These are phyloP conservation scores for Alligator mississippiensis DNA, from an alignment of 2,113 vertebrate species.

Conservation along the genomic window DNA sequence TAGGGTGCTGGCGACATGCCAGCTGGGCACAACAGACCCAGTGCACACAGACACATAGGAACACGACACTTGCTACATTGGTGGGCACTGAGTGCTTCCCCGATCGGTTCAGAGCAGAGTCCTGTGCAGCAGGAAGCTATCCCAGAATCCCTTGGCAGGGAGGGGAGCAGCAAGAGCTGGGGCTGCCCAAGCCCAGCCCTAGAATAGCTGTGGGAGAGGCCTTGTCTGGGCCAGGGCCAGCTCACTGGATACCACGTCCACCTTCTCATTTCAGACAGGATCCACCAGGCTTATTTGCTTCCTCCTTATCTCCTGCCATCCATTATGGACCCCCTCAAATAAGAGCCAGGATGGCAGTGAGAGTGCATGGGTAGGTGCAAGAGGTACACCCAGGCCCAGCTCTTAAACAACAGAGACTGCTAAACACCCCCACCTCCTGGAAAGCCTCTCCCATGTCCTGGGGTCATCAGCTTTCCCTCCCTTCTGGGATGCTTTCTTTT, in stretches of 20 bases:
- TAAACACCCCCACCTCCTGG: not conserved
- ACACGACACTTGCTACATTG: constrained; percentile 67
- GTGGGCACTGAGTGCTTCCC: constrained; percentile 22
- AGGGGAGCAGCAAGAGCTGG: not conserved
- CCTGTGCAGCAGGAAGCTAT: not conserved
- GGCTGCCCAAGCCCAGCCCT: not conserved
- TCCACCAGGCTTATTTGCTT: not conserved
- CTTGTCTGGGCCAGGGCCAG: not conserved
- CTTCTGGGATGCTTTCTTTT: fast-evolving
- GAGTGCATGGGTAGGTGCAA: not conserved
- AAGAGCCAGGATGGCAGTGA: not conserved
- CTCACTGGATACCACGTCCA: not conserved
- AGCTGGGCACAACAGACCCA: not conserved
- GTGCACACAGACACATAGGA: constrained; percentile 7
- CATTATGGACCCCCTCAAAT: not conserved
- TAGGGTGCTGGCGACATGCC: not conserved
- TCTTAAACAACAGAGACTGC: not conserved
- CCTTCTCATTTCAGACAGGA: not conserved
- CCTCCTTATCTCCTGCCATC: not conserved
- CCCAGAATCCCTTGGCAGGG: not conserved
- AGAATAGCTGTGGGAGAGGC: not conserved
- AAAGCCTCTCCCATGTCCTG: constrained; percentile 45
- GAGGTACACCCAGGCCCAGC: not conserved
- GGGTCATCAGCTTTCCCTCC: constrained; percentile 49
- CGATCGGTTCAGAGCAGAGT: not conserved